Percentiles rank a stretch among this genome's conserved stretches.
Evolutionary conservation across 2,797 vertebrate genomes (phyloP).

Genomic region (Ctenochaetus hawaiiensis): DNA sequence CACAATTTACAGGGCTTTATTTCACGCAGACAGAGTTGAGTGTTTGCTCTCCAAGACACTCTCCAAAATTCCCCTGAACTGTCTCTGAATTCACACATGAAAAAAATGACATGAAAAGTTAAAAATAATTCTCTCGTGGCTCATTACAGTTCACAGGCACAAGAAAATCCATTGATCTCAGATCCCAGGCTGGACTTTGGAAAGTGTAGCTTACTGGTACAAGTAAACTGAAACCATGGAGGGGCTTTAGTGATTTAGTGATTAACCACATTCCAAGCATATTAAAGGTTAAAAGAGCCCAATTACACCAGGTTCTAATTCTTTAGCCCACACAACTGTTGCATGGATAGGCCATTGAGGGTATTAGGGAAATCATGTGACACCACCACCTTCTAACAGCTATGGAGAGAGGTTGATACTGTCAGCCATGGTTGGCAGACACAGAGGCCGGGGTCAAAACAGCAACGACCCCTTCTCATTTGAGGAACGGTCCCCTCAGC

Average conservation of each 20-base stretch:
- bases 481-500: conserved; percentile 38
- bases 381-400: conserved; percentile 26
- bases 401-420: conserved; percentile 49
- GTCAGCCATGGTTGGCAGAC: conserved; percentile 43
- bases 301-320: conserved; percentile 36
- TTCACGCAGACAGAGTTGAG: conserved; percentile 37
- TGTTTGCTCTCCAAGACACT: conserved; percentile 16
- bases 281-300: conserved; percentile 45
- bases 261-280: conserved; percentile 64
- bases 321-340: conserved; percentile 44
- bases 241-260: conserved; percentile 39
- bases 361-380: conserved; percentile 65
- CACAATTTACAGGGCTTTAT: conserved; percentile 43
- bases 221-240: conserved; percentile 15
- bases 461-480: conserved; percentile 30
- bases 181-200: conserved; percentile 2
- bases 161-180: conserved; percentile 6
- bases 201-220: conserved; percentile 10
- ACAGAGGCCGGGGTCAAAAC: conserved; percentile 41
- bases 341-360: conserved; percentile 29
- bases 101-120: conserved; percentile 9
- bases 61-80: conserved; percentile 1
- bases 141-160: conserved; percentile 4
- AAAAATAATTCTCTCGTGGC: conserved; percentile 1
- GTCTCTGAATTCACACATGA: conserved; percentile 7